Conservation (phyloP, 2,797 vertebrate species). For the Liparis tanakae region DNA sequence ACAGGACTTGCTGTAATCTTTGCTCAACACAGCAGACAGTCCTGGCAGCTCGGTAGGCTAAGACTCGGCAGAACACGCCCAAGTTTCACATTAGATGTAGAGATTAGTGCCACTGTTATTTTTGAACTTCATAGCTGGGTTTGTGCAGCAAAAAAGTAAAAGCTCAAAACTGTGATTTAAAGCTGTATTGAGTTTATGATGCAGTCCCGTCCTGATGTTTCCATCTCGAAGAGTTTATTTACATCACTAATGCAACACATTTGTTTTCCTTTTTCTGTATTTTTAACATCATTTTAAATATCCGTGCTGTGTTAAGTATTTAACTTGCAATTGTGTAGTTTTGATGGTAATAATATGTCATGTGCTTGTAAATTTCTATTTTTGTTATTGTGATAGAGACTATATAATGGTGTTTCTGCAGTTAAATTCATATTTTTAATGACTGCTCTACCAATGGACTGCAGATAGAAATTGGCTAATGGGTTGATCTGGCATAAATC, state of each 20-base stretch:
- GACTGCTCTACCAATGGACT: background rate
- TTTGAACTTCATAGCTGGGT: background rate
- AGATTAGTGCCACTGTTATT: background rate
- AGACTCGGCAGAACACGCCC: conserved; percentile 14
- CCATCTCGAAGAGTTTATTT: too few relatives aligned
- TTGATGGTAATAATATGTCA: background rate
- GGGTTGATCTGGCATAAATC: background rate
- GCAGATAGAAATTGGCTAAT: background rate
- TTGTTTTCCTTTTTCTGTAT: background rate
- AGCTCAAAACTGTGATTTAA: background rate
- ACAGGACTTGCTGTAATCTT: conserved; percentile 3
- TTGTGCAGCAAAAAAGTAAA: background rate
- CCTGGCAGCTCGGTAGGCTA: background rate
- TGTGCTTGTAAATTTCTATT: background rate
- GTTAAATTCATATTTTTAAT: background rate
- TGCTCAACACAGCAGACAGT: conserved; percentile 17
- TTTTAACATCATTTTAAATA: background rate
- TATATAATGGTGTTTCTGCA: background rate
- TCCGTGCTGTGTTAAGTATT: background rate
- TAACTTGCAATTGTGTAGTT: background rate
- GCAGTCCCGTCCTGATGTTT: too few relatives aligned
- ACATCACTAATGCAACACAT: background rate
- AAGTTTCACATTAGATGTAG: background rate
- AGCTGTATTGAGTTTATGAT: too few relatives aligned
- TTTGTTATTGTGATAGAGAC: background rate